These are phyloP conservation scores for Cryptophagus acutangulus DNA, from an alignment of 2,888 invertebrate species.

Conservation along the genomic window DNA sequence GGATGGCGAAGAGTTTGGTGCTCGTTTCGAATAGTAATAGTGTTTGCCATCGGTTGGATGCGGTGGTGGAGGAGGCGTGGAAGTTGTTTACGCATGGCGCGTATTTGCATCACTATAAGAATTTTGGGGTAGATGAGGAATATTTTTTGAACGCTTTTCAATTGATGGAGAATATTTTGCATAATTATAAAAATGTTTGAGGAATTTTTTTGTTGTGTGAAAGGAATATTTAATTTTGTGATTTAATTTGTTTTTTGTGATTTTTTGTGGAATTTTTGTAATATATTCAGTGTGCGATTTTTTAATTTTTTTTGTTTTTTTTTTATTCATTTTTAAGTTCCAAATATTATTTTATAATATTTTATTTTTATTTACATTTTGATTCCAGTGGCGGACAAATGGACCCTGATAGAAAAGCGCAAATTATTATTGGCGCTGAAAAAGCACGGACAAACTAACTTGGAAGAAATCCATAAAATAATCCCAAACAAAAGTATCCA, in stretches of 20 bases:
- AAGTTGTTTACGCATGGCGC: slow-evolving; percentile 49
- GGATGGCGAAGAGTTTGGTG: slow-evolving; percentile 47
- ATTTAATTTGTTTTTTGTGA: slow-evolving; percentile 7
- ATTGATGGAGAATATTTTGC: slow-evolving; percentile 48
- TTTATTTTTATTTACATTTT: slow-evolving; percentile 11
- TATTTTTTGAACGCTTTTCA: slow-evolving; percentile 51
- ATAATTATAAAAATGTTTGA: slow-evolving; percentile 45
- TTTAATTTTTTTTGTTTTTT: slow-evolving; percentile 6
- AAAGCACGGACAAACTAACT: slow-evolving; percentile 34
- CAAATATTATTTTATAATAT: too few relatives aligned
- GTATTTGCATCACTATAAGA: slow-evolving; percentile 52
- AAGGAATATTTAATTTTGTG: slow-evolving; percentile 12
- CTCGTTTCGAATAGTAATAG: slow-evolving; percentile 49
- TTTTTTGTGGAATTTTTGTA: slow-evolving; percentile 2
- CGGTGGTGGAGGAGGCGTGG: slow-evolving; percentile 49
- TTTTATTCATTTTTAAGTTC: too few relatives aligned
- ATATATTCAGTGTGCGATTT: slow-evolving; percentile 5
- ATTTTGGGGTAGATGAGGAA: slow-evolving; percentile 48
- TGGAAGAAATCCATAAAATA: slow-evolving; percentile 30
- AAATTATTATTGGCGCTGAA: slow-evolving; percentile 31
- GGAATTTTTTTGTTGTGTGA: too few relatives aligned
- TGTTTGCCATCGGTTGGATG: slow-evolving; percentile 43
- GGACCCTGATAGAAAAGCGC: slow-evolving; percentile 35
- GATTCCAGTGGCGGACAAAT: slow-evolving; percentile 24
- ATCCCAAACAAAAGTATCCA: slow-evolving; percentile 34